Conservation (phyloP, 1,140 invertebrate species). For the Branchinecta lynchi region DNA sequence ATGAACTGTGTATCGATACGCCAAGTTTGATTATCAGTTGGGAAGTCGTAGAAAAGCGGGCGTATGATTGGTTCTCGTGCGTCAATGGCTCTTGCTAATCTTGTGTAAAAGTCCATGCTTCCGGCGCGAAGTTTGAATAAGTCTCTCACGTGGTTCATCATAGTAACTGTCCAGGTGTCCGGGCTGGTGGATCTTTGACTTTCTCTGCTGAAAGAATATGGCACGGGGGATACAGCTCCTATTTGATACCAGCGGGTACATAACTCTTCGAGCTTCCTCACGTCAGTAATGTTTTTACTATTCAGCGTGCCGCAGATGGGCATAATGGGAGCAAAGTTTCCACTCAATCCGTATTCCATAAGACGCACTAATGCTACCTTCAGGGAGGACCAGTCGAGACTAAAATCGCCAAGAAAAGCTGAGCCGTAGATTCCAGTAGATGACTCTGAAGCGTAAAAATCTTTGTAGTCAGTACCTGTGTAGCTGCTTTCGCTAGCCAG, state of each 20-base stretch:
- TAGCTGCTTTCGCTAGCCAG: too few relatives aligned
- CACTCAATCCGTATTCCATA: constrained; percentile 30
- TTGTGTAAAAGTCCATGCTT: constrained; percentile 30
- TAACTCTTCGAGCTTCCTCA: constrained; percentile 29
- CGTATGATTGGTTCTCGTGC: constrained; percentile 30
- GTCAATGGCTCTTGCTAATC: constrained; percentile 23
- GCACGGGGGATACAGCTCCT: constrained; percentile 25
- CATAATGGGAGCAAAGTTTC: constrained; percentile 32
- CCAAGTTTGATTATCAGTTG: constrained; percentile 22
- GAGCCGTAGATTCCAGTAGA: too few relatives aligned
- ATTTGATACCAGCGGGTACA: constrained; percentile 34
- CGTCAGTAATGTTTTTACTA: constrained; percentile 16
- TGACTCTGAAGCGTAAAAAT: too few relatives aligned
- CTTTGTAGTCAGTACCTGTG: too few relatives aligned
- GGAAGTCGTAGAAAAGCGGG: constrained; percentile 32
- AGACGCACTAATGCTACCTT: constrained; percentile 19
- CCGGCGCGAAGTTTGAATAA: constrained; percentile 30
- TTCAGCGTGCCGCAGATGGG: constrained; percentile 33
- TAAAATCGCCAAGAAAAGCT: constrained; percentile 17
- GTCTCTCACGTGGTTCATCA: constrained; percentile 16
- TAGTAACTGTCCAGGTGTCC: constrained; percentile 16
- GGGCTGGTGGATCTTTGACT: constrained; percentile 14
- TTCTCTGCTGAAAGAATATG: constrained; percentile 15
- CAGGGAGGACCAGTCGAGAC: constrained; percentile 19
- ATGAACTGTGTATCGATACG: constrained; percentile 25